These are phyloP conservation scores for Equus quagga DNA, from an alignment of 2,113 vertebrate species.

Conservation along the genomic window DNA sequence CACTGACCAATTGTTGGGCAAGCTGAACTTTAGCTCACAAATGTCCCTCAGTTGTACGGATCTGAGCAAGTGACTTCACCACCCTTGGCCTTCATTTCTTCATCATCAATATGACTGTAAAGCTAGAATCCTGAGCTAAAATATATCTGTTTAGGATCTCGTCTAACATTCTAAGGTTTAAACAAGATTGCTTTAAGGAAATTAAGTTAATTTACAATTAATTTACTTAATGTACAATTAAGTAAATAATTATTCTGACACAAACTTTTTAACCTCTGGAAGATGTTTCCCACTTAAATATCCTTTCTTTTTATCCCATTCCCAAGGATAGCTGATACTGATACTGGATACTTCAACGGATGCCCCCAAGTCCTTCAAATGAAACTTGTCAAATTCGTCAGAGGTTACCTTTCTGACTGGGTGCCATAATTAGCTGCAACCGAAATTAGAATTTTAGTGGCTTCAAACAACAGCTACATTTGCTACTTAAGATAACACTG, in stretches of 20 bases:
- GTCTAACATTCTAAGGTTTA: not conserved
- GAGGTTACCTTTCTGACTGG: constrained; percentile 23
- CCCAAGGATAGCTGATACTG: not conserved
- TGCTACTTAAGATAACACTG: not conserved
- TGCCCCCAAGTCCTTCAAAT: constrained; percentile 19
- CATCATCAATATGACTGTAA: not conserved
- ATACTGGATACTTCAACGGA: constrained; percentile 24
- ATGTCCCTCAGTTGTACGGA: not conserved
- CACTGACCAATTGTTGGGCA: too few species aligned
- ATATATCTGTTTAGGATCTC: not conserved
- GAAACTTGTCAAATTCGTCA: constrained; percentile 32
- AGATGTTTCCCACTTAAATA: not conserved
- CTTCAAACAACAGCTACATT: constrained; percentile 23
- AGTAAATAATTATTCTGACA: not conserved
- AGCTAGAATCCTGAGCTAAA: not conserved
- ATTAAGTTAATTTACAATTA: too few species aligned
- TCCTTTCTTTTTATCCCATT: not conserved
- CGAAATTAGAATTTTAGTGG: constrained; percentile 47
- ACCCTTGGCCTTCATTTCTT: not conserved
- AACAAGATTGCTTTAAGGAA: not conserved
- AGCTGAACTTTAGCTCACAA: not conserved
- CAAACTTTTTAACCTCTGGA: not conserved
- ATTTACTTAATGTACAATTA: not conserved
- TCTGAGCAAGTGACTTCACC: not conserved
- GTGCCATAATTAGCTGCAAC: not conserved